phyloP scores from a whole-genome alignment of 2,888 invertebrate genomes.

The Sylvicola cinctus region DNA sequence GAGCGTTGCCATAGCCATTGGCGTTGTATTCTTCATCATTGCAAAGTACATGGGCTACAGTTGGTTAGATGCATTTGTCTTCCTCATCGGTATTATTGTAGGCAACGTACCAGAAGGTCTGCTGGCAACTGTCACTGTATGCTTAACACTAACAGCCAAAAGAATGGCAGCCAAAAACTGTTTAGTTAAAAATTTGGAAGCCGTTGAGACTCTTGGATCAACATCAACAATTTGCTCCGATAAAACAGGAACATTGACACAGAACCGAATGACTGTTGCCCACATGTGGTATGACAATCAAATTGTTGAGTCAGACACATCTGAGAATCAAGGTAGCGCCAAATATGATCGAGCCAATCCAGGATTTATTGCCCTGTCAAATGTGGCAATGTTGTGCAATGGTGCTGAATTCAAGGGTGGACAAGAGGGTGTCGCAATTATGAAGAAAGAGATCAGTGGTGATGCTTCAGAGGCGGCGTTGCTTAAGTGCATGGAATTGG shows the following conservation, averaged over 20 bases:
- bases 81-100: slow-evolving; percentile 98
- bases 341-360: slow-evolving; percentile 74
- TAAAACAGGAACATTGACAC: slow-evolving; percentile 95
- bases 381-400: slow-evolving; percentile 92
- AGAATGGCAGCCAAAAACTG: slow-evolving; percentile 99
- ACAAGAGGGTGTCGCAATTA: slow-evolving; percentile 77
- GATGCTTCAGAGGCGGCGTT: slow-evolving; percentile 90
- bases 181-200: slow-evolving; percentile 97
- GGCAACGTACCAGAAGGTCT: slow-evolving; percentile 99
- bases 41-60: slow-evolving; percentile 96
- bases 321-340: slow-evolving; percentile 92
- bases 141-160: slow-evolving; percentile 94
- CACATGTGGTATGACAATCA: slow-evolving; percentile 99
- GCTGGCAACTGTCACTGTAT: slow-evolving; percentile 95
- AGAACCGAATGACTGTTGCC: slow-evolving; percentile 98
- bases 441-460: slow-evolving; percentile 86
- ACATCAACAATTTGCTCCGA: slow-evolving; percentile 99
- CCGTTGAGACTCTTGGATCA: slow-evolving; percentile 95
- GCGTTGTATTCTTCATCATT: slow-evolving; percentile 93
- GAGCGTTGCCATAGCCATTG: slow-evolving; percentile 84
- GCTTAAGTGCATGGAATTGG: slow-evolving; percentile 82
- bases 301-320: slow-evolving; percentile 97
- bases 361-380: slow-evolving; percentile 73
- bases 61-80: slow-evolving; percentile 98
- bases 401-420: slow-evolving; percentile 95